These are phyloP conservation scores for Rhodinocichla rosea DNA, from an alignment of 2,113 vertebrate genomes.

Conservation along the genomic window DNA sequence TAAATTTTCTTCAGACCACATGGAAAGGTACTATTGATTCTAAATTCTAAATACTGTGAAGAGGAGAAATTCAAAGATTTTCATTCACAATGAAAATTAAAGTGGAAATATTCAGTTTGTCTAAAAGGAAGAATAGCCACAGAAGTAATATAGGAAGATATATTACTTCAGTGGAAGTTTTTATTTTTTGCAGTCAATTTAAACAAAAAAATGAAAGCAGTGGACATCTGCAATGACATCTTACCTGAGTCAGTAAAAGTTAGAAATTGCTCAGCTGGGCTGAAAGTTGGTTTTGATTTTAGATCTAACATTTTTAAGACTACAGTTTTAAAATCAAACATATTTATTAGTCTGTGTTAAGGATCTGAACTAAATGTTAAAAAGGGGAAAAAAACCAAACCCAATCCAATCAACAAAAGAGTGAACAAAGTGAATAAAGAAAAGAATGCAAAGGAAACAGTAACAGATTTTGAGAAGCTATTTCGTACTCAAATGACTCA, in stretches of 20 bases:
- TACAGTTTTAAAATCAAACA: neutral
- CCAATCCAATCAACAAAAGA: neutral
- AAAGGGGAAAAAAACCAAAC: neutral
- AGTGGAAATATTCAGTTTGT: neutral
- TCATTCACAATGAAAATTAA: neutral
- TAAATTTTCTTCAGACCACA: conserved; percentile 19
- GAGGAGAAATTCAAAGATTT: neutral
- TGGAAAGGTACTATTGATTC: conserved; percentile 2
- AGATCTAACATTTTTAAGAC: neutral
- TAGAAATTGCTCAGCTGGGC: neutral
- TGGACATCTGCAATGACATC: neutral
- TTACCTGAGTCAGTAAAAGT: neutral
- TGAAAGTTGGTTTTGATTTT: neutral
- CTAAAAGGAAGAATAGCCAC: neutral
- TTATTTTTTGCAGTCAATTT: neutral
- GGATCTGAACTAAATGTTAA: neutral
- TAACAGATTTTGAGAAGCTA: conserved; percentile 47
- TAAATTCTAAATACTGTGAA: neutral
- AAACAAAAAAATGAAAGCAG: neutral
- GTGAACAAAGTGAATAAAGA: neutral
- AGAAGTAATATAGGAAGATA: neutral
- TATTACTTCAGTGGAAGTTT: neutral
- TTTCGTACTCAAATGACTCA: conserved; percentile 37
- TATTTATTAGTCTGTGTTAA: neutral
- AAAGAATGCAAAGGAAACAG: conserved; percentile 17